Evolutionary conservation across 2,113 vertebrate genomes (phyloP), one percentile per base, ranked within the genome.

Genomic region (Myotis yumanensis): DNA sequence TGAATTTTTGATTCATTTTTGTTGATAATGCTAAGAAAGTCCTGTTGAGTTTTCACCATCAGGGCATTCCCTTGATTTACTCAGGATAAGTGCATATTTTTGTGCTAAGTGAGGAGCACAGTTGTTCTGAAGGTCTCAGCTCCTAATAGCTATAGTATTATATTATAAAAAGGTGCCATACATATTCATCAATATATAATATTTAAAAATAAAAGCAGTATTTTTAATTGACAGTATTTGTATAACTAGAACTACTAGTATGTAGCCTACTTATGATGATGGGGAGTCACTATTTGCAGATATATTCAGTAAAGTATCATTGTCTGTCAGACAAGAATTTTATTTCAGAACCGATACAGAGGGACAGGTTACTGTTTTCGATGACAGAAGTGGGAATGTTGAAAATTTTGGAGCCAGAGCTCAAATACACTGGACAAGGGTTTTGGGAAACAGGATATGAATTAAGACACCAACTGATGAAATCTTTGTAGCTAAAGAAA

Each of bases 1-100:
- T 83, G 88, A 85, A 52, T 90, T 93, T 71, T 79, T 95, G 10
- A 57, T 94, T 92, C 79, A 90, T 88, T 93, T 94, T 82, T 83
- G 25, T 77, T 94, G 77, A 73, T 93, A 76, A 90, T 90, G 48
- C 43, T 82, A 46, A 85, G 46, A 57, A 85, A 89, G 40, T 51
- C 71, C 87, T 85, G 46, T 52, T 94, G 68, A 85, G 48, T 72
- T 93, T 93, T 94, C 52, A 7, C 51, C 52, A 51, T 72, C 35
- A 77, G 88, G 35, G 32, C 46, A 86, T 10, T 54, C 54, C 51
- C 52, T 76, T 89, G 77, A 93, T 91, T 95, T 87, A 72, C 68
- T 95, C 93, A 92, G 82, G 76, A 59, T 92, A 93, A 94, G 82
- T 72, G 25, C 7, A 46, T 96, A 93, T 86, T 92, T 95, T 92